These are phyloP conservation scores for Pandion haliaetus DNA, from an alignment of 2,113 vertebrate genomes.

Conservation along the genomic window DNA sequence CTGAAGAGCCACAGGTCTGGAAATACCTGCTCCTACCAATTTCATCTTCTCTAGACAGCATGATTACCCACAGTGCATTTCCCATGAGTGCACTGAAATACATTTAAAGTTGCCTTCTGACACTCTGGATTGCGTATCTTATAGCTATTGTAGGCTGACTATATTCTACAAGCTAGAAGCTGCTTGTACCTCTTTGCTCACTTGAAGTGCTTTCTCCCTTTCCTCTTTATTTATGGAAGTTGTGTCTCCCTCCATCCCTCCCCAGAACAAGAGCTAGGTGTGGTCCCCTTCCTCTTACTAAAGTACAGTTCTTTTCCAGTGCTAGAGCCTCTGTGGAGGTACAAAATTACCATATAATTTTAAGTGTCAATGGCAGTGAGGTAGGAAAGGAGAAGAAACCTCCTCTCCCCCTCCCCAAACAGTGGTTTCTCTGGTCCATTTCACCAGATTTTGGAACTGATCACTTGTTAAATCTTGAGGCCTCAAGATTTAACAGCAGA, in stretches of 20 bases:
- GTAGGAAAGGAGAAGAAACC: not conserved
- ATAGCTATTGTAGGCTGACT: not conserved
- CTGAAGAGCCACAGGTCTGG: not conserved
- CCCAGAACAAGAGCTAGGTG: not conserved
- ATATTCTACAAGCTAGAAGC: not conserved
- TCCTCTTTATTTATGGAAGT: not conserved
- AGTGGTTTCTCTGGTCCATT: not conserved
- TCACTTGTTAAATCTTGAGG: rapidly evolving
- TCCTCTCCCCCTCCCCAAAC: not conserved
- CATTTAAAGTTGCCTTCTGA: not conserved
- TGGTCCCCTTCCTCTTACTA: not conserved
- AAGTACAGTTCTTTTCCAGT: not conserved
- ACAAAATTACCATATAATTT: not conserved
- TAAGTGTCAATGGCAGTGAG: not conserved
- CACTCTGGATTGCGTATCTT: not conserved
- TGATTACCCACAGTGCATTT: not conserved
- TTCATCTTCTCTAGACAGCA: not conserved
- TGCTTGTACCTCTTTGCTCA: not conserved
- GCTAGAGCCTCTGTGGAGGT: not conserved
- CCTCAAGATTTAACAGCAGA: not conserved
- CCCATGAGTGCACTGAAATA: not conserved
- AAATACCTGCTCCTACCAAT: not conserved
- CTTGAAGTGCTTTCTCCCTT: not conserved
- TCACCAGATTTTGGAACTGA: not conserved
- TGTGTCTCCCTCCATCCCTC: not conserved